A percentile compares a stretch with the other conserved stretches of the same genome.
Conservation (phyloP, 2,888 invertebrate species). For the Eristalis intricaria region DNA sequence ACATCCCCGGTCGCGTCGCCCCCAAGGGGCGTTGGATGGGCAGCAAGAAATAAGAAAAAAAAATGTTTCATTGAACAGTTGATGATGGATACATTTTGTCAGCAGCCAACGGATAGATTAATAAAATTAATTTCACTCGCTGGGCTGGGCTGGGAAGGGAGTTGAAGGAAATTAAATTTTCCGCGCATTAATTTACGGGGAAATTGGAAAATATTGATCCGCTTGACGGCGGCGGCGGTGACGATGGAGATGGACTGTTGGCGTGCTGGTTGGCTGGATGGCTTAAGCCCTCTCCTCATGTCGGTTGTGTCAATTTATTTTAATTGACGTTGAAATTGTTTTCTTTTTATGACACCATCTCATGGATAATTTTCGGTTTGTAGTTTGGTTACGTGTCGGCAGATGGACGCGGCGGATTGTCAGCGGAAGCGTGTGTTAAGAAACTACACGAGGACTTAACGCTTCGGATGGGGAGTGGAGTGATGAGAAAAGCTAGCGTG, state of each 20-base stretch:
- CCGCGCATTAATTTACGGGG: constrained; percentile 70
- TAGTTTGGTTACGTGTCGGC: background rate
- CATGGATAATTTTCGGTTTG: background rate
- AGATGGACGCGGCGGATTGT: background rate
- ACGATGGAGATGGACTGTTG: background rate
- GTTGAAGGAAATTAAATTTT: constrained; percentile 68
- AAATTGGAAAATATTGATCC: constrained; percentile 72
- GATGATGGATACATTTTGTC: constrained; percentile 56
- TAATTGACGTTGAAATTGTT: constrained; percentile 32
- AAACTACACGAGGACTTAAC: background rate
- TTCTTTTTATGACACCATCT: constrained; percentile 1
- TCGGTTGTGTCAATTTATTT: constrained; percentile 47
- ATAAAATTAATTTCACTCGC: constrained; percentile 64
- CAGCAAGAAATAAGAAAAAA: background rate
- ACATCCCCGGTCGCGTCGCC: background rate
- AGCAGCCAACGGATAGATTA: constrained; percentile 60
- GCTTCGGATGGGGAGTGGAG: background rate
- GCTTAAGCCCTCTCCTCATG: background rate
- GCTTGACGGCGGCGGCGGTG: constrained; percentile 30
- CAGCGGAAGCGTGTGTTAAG: background rate
- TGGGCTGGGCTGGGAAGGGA: background rate
- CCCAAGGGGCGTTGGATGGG: background rate
- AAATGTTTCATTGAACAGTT: constrained; percentile 34
- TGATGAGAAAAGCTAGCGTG: background rate
- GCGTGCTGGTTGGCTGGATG: background rate